Conservation (phyloP, 2,888 invertebrate genomes). For the Chrysina gloriosa region DNA sequence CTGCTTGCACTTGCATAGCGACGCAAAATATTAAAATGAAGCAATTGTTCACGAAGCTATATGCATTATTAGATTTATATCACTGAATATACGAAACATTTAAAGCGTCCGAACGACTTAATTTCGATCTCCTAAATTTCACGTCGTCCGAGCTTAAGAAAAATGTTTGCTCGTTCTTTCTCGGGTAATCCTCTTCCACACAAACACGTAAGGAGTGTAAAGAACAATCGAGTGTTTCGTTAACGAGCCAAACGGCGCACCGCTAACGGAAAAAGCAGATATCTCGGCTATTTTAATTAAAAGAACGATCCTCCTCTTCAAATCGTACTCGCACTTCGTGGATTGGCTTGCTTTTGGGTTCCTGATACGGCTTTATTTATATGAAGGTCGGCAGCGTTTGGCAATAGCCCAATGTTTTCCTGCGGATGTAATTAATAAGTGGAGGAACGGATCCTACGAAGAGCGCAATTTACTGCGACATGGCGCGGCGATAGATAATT, state of each 20-base stretch:
- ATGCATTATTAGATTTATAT: not conserved
- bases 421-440: conserved; percentile 23
- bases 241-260: conserved; percentile 14
- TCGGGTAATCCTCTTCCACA: not conserved
- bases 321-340: not conserved
- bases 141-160: not conserved
- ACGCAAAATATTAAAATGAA: conserved; percentile 14
- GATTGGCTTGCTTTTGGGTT: conserved; percentile 19
- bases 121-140: conserved; percentile 10
- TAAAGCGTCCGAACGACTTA: conserved; percentile 10
- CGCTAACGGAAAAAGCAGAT: conserved; percentile 17
- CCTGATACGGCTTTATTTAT: conserved; percentile 8
- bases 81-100: not conserved
- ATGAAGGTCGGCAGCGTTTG: not conserved
- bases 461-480: conserved; percentile 21
- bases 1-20: not conserved
- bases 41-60: conserved; percentile 12
- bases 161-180: not conserved
- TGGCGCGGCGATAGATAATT: not conserved
- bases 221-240: conserved; percentile 8
- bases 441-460: not conserved
- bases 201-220: conserved; percentile 9
- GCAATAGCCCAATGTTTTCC: conserved; percentile 28
- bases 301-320: conserved; percentile 20
- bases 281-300: conserved; percentile 34